Conservation (phyloP, 2,797 vertebrate species). For the Masticophis lateralis region DNA sequence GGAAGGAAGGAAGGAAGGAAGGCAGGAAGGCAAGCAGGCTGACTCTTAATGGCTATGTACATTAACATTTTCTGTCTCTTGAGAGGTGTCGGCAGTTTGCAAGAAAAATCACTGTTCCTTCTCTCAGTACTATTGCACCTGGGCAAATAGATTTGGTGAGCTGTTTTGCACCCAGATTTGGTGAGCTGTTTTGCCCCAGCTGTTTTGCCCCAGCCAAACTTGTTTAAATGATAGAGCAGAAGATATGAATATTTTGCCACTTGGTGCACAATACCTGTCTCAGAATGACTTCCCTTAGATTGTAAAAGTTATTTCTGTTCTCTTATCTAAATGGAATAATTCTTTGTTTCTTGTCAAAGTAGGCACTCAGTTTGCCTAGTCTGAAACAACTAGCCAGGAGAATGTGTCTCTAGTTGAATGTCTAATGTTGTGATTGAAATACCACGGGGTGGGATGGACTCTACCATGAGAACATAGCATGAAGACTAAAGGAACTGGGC, state of each 20-base stretch:
- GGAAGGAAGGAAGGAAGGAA: background rate
- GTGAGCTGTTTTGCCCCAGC: background rate
- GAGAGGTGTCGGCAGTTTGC: background rate
- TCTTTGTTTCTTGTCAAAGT: background rate
- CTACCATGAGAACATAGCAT: background rate
- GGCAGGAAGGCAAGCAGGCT: background rate
- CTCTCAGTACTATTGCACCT: background rate
- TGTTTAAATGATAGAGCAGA: background rate
- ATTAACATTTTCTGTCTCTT: background rate
- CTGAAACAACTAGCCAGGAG: background rate
- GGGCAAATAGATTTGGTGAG: background rate
- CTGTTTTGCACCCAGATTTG: background rate
- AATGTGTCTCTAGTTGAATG: background rate
- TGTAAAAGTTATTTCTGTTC: background rate
- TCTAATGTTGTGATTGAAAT: background rate
- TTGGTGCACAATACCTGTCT: background rate
- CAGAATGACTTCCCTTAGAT: background rate
- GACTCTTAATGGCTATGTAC: background rate
- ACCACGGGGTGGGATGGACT: background rate
- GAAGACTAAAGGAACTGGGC: background rate
- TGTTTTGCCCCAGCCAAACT: too few relatives aligned
- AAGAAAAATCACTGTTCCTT: background rate
- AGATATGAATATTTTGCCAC: background rate
- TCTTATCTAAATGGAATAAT: background rate
- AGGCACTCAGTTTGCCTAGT: background rate